These are phyloP conservation scores for Oreotragus oreotragus DNA, from an alignment of 2,113 vertebrate species.

Conservation along the genomic window DNA sequence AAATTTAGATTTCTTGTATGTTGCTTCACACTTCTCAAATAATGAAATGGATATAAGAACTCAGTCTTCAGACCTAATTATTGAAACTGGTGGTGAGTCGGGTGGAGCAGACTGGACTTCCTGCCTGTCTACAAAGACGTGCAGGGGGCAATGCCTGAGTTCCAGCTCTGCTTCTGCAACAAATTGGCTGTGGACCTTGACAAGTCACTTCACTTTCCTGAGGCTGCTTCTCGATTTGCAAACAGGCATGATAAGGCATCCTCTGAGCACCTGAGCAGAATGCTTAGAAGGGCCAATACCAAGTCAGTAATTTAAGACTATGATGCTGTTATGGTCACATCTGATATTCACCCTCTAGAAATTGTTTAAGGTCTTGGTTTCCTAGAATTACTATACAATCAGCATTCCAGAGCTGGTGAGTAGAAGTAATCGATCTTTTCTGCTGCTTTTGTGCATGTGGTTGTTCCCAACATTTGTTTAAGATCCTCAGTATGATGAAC, in stretches of 20 bases:
- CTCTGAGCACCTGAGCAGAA: background rate
- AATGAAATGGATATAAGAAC: background rate
- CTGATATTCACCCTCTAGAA: background rate
- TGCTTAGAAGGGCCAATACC: background rate
- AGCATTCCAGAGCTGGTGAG: background rate
- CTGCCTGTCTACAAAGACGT: accelerated
- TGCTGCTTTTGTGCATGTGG: background rate
- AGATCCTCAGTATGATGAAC: background rate
- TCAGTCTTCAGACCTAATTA: background rate
- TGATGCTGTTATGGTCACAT: background rate
- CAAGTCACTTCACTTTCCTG: background rate
- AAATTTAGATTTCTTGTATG: background rate
- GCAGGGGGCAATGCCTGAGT: too few species aligned
- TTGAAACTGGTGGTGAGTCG: accelerated
- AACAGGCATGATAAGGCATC: background rate
- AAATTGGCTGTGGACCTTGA: background rate
- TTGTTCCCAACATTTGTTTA: background rate
- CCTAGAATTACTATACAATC: background rate
- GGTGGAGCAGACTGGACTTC: background rate
- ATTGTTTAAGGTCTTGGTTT: background rate
- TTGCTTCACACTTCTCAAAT: background rate
- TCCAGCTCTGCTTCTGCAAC: background rate
- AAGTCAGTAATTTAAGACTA: background rate
- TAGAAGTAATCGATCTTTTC: background rate
- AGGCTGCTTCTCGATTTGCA: background rate